Evolutionary conservation across 2,113 vertebrate genomes (phyloP).

Genomic region (Gallinago jamesoni): DNA sequence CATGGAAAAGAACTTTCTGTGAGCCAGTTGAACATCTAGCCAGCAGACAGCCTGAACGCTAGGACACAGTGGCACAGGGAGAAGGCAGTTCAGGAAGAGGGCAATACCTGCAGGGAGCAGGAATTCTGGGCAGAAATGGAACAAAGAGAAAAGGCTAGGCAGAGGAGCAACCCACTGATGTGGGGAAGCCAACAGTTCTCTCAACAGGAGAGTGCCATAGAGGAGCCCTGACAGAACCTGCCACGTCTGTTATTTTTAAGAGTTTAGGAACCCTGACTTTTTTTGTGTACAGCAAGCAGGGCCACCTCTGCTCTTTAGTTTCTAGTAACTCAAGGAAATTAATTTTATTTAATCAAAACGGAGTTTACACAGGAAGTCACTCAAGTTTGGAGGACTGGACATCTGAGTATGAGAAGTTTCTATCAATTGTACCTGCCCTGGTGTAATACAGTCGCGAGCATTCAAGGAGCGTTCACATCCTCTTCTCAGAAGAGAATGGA

Average conservation of each 20-base stretch:
- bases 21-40: background rate
- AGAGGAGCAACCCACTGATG: background rate
- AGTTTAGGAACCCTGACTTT: background rate
- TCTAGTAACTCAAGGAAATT: background rate
- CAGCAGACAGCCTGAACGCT: background rate
- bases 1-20: background rate
- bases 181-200: background rate
- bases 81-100: background rate
- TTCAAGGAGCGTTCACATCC: background rate
- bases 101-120: background rate
- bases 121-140: background rate
- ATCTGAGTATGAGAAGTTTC: background rate
- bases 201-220: accelerated
- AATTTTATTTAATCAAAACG: background rate
- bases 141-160: background rate
- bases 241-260: background rate
- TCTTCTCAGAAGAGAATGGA: background rate
- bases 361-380: background rate
- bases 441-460: background rate
- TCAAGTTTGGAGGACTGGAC: background rate
- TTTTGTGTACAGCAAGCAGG: background rate
- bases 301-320: background rate
- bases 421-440: background rate
- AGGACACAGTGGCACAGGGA: background rate
- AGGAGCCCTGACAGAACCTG: background rate